phyloP scores from a whole-genome alignment of 2,797 vertebrate genomes.

The Pipistrellus pygmaeus region DNA sequence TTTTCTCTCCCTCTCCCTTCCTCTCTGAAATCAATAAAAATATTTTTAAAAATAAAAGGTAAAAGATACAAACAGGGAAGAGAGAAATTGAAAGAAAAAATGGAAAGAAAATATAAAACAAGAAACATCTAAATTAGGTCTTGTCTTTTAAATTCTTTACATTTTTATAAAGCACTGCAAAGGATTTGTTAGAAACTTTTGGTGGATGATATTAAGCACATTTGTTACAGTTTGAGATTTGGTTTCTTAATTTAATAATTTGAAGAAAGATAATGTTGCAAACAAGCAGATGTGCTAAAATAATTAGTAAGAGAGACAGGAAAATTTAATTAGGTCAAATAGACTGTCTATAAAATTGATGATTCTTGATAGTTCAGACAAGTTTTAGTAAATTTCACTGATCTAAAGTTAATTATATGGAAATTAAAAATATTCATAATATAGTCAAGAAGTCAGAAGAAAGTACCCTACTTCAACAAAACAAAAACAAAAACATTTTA shows the following conservation, averaged over 20 bases:
- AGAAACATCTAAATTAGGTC: background rate
- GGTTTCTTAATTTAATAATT: background rate
- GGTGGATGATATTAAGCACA: background rate
- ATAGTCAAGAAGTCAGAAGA: background rate
- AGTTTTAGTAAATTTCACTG: constrained; percentile 36
- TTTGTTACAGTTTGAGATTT: background rate
- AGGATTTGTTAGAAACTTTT: background rate
- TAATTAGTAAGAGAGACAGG: background rate
- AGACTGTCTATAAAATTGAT: background rate
- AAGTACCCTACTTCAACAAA: background rate
- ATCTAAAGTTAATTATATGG: background rate
- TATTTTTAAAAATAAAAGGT: background rate
- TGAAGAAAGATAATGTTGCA: background rate
- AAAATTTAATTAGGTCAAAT: constrained; percentile 3
- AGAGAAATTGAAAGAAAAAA: background rate
- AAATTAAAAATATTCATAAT: constrained; percentile 8
- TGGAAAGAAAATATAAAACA: background rate
- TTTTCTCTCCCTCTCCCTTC: too few species aligned
- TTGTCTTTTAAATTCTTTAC: background rate
- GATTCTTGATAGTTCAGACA: background rate
- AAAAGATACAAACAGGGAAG: background rate
- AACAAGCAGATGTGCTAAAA: background rate
- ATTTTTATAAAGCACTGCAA: background rate
- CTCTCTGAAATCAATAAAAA: too few species aligned
- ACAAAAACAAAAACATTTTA: background rate